Percentiles rank a stretch among this genome's conserved stretches.
Evolutionary conservation across 2,888 invertebrate species (phyloP).

Genomic region (Strigamia maritima): DNA sequence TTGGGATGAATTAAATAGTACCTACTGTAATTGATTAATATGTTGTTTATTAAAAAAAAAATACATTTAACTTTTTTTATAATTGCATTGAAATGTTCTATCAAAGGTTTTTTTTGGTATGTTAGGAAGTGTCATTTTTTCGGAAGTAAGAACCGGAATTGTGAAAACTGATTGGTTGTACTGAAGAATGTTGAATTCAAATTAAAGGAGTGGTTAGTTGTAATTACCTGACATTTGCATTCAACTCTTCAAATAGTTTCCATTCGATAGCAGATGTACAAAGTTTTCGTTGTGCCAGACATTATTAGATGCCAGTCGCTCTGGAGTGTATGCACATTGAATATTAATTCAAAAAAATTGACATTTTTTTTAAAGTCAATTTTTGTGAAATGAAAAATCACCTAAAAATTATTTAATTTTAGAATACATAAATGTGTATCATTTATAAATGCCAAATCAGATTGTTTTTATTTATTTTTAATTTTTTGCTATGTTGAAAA

Average conservation of each 20-base stretch:
- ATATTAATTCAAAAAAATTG: neutral
- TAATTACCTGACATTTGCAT: slow-evolving; percentile 4
- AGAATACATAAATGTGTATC: too few species aligned
- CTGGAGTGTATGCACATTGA: neutral
- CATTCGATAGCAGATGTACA: slow-evolving; percentile 4
- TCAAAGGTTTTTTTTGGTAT: neutral
- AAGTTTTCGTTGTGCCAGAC: neutral
- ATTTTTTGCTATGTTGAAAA: too few species aligned
- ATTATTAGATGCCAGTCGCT: neutral
- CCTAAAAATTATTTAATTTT: neutral
- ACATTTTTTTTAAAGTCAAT: neutral
- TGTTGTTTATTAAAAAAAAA: too few species aligned
- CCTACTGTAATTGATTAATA: too few species aligned
- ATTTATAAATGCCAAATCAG: too few species aligned
- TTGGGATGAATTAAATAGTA: neutral
- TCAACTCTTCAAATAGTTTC: neutral
- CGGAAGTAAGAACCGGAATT: neutral
- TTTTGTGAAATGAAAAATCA: neutral
- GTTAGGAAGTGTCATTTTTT: too few species aligned
- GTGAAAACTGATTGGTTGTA: neutral
- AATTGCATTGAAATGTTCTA: too few species aligned
- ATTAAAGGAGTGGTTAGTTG: neutral
- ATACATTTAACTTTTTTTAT: too few species aligned
- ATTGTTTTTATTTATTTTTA: too few species aligned
- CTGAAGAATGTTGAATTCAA: neutral